These are phyloP conservation scores for Amia ocellicauda DNA, from an alignment of 2,113 vertebrate genomes.

Conservation along the genomic window DNA sequence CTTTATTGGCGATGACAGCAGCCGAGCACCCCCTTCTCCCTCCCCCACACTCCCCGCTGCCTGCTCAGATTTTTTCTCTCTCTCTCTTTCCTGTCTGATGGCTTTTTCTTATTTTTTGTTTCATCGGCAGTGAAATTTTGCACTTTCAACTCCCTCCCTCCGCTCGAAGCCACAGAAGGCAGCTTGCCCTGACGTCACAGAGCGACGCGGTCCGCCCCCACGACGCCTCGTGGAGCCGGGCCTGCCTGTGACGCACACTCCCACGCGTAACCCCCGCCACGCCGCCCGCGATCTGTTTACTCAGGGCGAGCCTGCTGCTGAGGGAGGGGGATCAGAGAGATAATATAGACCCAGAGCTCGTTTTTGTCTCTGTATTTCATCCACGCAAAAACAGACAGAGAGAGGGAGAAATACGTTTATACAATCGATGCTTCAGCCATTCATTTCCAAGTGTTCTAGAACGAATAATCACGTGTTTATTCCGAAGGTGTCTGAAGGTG, in stretches of 20 bases:
- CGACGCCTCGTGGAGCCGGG: constrained; percentile 35
- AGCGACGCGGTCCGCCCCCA: constrained; percentile 51
- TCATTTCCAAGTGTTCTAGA: no score
- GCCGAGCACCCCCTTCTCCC: not conserved
- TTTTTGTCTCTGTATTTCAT: no score
- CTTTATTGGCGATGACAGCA: not conserved
- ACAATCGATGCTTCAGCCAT: no score
- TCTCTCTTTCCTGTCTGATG: not conserved
- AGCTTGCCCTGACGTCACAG: constrained; percentile 44
- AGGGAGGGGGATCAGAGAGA: no score
- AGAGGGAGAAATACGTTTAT: no score
- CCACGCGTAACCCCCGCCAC: constrained; percentile 40
- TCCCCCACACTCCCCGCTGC: not conserved
- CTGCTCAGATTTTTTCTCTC: not conserved
- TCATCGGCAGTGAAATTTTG: not conserved
- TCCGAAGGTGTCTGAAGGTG: no score
- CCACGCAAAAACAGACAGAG: no score
- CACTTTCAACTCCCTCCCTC: constrained; percentile 6
- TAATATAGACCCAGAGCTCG: no score
- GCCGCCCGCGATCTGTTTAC: constrained; percentile 12
- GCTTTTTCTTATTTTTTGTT: not conserved
- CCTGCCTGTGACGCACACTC: constrained; percentile 53
- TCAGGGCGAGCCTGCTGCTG: no score
- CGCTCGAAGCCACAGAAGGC: constrained; percentile 8
- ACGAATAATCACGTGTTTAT: no score